Percentiles rank a stretch among this genome's conserved stretches.
These are phyloP conservation scores for Rhodeus uyekii DNA, from an alignment of 2,797 vertebrate species.

Conservation along the genomic window DNA sequence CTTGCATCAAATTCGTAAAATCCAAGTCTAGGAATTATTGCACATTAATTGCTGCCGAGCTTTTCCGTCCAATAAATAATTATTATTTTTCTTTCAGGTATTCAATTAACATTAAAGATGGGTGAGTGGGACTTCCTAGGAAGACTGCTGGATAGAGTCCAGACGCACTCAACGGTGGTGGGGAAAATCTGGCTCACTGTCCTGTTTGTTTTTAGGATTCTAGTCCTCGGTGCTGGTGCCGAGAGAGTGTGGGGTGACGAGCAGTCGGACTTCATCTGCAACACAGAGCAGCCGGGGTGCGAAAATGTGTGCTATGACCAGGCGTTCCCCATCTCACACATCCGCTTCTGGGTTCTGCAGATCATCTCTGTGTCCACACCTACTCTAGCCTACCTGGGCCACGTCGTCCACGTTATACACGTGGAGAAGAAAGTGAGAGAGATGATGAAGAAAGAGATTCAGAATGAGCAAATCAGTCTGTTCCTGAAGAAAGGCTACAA, in stretches of 20 bases:
- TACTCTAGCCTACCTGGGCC: conserved; percentile 76
- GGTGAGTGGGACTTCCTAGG: conserved; percentile 93
- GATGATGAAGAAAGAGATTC: conserved; percentile 75
- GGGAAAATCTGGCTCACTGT: conserved; percentile 97
- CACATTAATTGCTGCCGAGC: not conserved
- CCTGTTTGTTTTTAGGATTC: conserved; percentile 94
- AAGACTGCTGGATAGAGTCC: conserved; percentile 92
- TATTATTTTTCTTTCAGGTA: conserved; percentile 7
- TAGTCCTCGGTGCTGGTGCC: conserved; percentile 86
- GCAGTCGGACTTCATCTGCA: conserved; percentile 92
- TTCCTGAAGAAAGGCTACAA: conserved; percentile 83
- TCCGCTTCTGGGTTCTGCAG: conserved; percentile 95
- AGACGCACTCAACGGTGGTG: conserved; percentile 90
- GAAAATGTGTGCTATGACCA: conserved; percentile 93
- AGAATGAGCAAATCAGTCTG: conserved; percentile 67
- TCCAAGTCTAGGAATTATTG: not conserved
- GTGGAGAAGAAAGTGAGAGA: conserved; percentile 86
- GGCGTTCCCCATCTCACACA: conserved; percentile 94
- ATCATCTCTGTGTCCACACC: conserved; percentile 85
- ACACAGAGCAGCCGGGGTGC: conserved; percentile 92
- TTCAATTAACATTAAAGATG: conserved; percentile 70
- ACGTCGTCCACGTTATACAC: conserved; percentile 83
- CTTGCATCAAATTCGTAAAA: not conserved
- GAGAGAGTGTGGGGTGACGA: conserved; percentile 95
- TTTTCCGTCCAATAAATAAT: not conserved